These are phyloP conservation scores for Tanytarsus gracilentus DNA, from an alignment of 2,888 invertebrate species.

Conservation along the genomic window DNA sequence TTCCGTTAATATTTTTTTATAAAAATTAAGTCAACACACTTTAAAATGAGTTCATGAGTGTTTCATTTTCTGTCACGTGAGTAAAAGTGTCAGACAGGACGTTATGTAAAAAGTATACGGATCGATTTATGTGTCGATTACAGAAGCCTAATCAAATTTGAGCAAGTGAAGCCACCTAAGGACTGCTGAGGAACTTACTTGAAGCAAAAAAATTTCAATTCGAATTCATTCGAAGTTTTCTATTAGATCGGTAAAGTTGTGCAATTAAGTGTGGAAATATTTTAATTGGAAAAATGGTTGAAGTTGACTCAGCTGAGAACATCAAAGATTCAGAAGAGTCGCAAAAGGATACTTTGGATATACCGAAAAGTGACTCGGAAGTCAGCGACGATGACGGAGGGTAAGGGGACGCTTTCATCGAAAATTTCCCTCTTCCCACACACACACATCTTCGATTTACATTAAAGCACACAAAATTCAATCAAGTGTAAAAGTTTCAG, in stretches of 20 bases:
- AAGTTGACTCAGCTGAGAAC: not conserved
- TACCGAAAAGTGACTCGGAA: not conserved
- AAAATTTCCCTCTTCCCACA: not conserved
- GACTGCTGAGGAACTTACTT: too few relatives aligned
- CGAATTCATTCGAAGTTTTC: too few relatives aligned
- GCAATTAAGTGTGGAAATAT: not conserved
- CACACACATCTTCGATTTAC: not conserved
- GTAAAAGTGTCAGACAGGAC: not conserved
- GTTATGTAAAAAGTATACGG: not conserved
- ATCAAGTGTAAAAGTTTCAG: too few relatives aligned
- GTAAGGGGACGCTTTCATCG: not conserved
- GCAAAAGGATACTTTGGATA: not conserved
- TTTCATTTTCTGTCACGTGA: not conserved
- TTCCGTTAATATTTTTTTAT: not conserved
- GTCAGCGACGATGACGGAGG: conserved; percentile 9
- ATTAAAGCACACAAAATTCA: too few relatives aligned
- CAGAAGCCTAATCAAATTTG: too few relatives aligned
- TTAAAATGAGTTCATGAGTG: too few relatives aligned
- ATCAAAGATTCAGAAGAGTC: not conserved
- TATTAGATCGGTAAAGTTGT: too few relatives aligned
- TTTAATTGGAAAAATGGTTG: too few relatives aligned
- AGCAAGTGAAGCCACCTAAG: too few relatives aligned
- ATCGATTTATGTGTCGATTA: too few relatives aligned
- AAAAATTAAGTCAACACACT: not conserved
- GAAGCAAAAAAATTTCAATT: too few relatives aligned